These are phyloP conservation scores for Rotaria magnacalcarata DNA, from an alignment of 2,888 invertebrate species.

Conservation along the genomic window DNA sequence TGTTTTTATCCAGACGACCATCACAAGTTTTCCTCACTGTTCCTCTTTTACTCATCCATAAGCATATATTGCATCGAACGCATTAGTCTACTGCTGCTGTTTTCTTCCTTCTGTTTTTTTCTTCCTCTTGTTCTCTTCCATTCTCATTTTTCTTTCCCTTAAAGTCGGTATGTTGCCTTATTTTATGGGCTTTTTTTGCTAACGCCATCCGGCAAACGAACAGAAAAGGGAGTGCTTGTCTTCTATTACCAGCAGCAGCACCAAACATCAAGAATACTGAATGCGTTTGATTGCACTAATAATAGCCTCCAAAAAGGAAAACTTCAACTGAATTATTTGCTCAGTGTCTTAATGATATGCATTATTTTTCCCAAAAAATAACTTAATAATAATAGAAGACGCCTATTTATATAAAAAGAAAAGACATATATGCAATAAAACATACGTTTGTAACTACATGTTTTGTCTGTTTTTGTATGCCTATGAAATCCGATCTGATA, in stretches of 20 bases:
- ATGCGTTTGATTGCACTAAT: not conserved
- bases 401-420: too few species aligned
- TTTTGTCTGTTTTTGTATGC: too few species aligned
- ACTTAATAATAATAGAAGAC: too few species aligned
- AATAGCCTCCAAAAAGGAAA: not conserved
- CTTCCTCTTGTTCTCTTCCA: not conserved
- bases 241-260: not conserved
- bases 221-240: not conserved
- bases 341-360: too few species aligned
- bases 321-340: not conserved
- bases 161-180: conserved; percentile 15
- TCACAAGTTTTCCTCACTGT: not conserved
- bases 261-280: not conserved
- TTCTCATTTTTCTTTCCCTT: not conserved
- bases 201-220: conserved; percentile 5
- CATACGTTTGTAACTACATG: too few species aligned
- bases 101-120: not conserved
- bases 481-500: not conserved
- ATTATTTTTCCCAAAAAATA: not conserved
- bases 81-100: not conserved
- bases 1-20: not conserved
- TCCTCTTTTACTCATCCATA: not conserved
- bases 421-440: too few species aligned
- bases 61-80: not conserved
- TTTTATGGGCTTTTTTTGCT: conserved; percentile 14